Conservation (phyloP, 2,113 vertebrate genomes). For the Dolichotis patagonum region DNA sequence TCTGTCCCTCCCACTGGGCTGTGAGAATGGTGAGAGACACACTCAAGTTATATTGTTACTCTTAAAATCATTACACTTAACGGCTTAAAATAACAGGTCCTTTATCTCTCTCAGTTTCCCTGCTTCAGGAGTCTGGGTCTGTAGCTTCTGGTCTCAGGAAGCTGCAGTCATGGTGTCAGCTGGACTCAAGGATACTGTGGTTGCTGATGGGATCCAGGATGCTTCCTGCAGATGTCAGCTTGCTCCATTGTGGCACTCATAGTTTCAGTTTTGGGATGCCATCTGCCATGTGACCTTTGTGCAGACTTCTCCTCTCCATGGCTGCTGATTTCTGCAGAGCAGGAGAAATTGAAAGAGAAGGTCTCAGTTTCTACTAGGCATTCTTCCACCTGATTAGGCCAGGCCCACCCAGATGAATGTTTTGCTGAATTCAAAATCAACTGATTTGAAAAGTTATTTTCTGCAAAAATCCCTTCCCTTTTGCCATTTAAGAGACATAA, state of each 20-base stretch:
- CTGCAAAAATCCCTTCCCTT: background rate
- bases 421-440: background rate
- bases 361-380: background rate
- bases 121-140: background rate
- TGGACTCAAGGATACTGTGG: rapidly evolving
- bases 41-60: background rate
- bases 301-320: background rate
- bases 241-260: background rate
- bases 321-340: background rate
- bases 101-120: background rate
- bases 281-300: background rate
- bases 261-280: background rate
- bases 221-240: too few relatives aligned
- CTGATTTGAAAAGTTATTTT: background rate
- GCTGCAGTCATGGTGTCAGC: background rate
- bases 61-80: background rate
- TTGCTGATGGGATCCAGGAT: background rate
- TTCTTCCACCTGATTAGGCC: background rate
- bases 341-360: background rate
- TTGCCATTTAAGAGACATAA: background rate
- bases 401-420: background rate
- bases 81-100: background rate
- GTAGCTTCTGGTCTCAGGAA: background rate
- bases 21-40: background rate
- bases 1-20: background rate